Percentiles rank a stretch among this genome's conserved stretches.
Conservation (phyloP, 2,113 vertebrate genomes). For the Aptenodytes patagonicus region DNA sequence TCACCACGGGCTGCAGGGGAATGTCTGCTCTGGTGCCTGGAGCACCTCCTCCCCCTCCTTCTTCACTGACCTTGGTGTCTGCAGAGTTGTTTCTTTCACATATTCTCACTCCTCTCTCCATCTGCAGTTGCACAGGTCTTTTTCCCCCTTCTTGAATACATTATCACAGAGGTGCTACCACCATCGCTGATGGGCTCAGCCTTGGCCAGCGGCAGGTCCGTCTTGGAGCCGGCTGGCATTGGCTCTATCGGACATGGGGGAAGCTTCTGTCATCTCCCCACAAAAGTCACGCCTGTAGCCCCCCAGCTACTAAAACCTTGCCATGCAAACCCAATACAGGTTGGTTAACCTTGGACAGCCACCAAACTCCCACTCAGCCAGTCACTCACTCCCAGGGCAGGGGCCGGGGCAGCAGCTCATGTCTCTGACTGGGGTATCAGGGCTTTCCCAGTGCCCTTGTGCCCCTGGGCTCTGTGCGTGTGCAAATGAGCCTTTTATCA, state of each 20-base stretch:
- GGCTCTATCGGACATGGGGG: rapidly evolving
- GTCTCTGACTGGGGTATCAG: neutral
- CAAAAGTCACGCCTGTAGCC: neutral
- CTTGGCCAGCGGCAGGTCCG: rapidly evolving
- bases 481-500: neutral
- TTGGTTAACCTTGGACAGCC: neutral
- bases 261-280: neutral
- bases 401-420: rapidly evolving
- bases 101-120: neutral
- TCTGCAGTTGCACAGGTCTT: too few species aligned
- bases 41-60: neutral
- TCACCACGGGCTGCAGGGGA: neutral
- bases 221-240: neutral
- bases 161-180: neutral
- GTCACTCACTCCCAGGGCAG: neutral
- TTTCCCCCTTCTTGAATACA: neutral
- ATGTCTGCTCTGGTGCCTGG: neutral
- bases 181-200: rapidly evolving
- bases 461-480: neutral
- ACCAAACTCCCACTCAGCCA: neutral
- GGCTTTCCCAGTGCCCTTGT: neutral
- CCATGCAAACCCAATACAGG: rapidly evolving
- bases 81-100: neutral
- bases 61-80: neutral
- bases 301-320: neutral